Evolutionary conservation across 2,888 invertebrate genomes (phyloP).

Genomic region (Philonicus albiceps): DNA sequence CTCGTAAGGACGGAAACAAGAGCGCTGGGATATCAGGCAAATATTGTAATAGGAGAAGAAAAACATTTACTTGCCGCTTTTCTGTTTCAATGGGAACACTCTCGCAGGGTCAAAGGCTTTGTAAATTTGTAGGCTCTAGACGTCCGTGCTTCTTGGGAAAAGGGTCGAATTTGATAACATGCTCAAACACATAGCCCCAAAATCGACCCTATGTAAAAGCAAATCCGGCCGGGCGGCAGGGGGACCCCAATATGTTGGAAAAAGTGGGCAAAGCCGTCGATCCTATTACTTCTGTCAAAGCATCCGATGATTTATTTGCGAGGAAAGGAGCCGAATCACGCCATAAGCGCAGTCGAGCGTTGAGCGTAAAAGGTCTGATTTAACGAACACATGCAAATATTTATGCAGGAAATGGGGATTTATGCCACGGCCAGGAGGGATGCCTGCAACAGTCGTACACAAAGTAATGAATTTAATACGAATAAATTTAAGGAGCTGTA

Average conservation of each 20-base stretch:
- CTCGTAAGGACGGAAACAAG: background rate
- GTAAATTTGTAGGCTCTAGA: background rate
- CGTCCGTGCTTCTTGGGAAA: background rate
- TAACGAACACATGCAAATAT: slow-evolving; percentile 42
- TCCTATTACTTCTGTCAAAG: slow-evolving; percentile 43
- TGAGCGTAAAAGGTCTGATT: slow-evolving; percentile 44
- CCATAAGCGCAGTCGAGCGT: slow-evolving; percentile 48
- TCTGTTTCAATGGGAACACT: background rate
- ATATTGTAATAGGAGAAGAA: background rate
- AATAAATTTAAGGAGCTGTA: slow-evolving; percentile 21
- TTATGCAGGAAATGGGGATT: slow-evolving; percentile 26
- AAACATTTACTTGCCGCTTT: background rate
- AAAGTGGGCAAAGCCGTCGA: slow-evolving; percentile 34
- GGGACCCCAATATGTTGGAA: slow-evolving; percentile 16
- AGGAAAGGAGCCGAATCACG: slow-evolving; percentile 45
- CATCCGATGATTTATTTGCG: slow-evolving; percentile 40
- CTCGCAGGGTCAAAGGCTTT: background rate
- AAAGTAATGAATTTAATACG: slow-evolving; percentile 30
- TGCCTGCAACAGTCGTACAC: slow-evolving; percentile 12
- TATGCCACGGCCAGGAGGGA: background rate
- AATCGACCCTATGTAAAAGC: background rate
- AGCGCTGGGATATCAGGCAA: background rate
- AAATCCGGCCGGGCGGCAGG: slow-evolving; percentile 2
- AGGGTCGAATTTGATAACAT: background rate
- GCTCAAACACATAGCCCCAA: background rate